Base-by-base conservation (phyloP, 1,140 invertebrate species). In the Prorops nasuta region DNA sequence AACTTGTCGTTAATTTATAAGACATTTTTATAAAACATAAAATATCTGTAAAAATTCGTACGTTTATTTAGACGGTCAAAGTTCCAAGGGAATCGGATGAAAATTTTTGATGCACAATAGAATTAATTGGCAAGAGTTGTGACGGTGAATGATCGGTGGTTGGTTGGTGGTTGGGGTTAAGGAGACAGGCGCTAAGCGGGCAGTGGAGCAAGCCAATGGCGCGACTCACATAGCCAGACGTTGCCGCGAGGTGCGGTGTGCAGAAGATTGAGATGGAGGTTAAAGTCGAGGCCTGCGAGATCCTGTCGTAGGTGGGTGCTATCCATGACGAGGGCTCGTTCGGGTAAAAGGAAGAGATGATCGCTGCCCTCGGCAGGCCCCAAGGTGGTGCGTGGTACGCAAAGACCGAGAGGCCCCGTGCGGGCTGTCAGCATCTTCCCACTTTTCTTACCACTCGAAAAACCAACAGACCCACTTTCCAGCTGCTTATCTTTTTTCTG, bases 141-240 rank as follows among this genome's bases (percentile, higher is more conserved):
- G 24, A 28, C 6, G 24, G 24, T 7, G 24, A 28, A 28, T 7
- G 24, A 12, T 28, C 24, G 24, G 24, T 7, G 6, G 24, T 28
- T 7, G 6, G 6, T 6, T 28, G 24, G 6, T 28, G 24, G 24
- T 6, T 28, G 12, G 12, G 12, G 12, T 28, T 28, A 12, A 28
- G 24, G 24, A 28, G n/a, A n/a, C n/a, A n/a, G n/a, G n/a, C n/a
- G n/a, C n/a, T n/a, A n/a, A n/a, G n/a, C n/a, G n/a, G n/a, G n/a
- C n/a, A n/a, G n/a, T n/a, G n/a, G n/a, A n/a, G n/a, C n/a, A n/a
- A n/a, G n/a, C n/a, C n/a, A n/a, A n/a, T n/a, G n/a, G n/a, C n/a
- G 14, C 31, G 32, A 81, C 81, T 82, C 68, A 83, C 81, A 83
- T 74, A 83, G 79, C 81, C 81, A 83, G 44, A 83, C 80, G 72